Evolutionary conservation across 2,113 vertebrate species (phyloP), one percentile per base, ranked within the genome.

Genomic region (Romanogobio albipinnatus): DNA sequence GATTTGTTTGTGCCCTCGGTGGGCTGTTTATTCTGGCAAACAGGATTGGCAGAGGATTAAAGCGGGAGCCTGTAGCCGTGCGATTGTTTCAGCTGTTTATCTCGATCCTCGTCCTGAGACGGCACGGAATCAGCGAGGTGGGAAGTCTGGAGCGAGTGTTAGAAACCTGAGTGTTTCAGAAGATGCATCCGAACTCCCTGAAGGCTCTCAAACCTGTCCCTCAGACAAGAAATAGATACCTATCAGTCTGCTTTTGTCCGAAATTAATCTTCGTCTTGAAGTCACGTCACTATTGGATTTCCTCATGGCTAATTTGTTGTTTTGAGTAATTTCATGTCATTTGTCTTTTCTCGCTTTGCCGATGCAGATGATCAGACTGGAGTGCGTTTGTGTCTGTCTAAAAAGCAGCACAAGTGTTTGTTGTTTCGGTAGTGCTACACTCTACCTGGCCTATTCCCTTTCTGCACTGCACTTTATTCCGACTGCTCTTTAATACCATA

Each of bases 61-160:
- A 80, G 56, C 51, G 62, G 51, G 64, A 29, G 53, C 74, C 19
- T 7, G 53, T 56, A 56, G 17, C 53, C 53, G 53, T 56, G 17
- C 19, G 17, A 83, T 77, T 56, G 77, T 84, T 86, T 86, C 62
- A 78, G 70, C 76, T 88, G 74, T 64, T 86, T 77, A 70, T 77
- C 83, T 53, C 26, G 22, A 66, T 64, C 45, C 58, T 51, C 74
- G 19, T 51, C 26, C 73, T 51, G 47, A 77, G 74, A 53, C 17
- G 49, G 29, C 51, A 11, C 22, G 53, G 68, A 74, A 58, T 61
- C 36, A 17, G 47, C 9, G 61, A 76, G 61, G 59, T 68, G 43
- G 26, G 62, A 29, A 26, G 59, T 19, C 76, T 71, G 15, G 74
- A 53, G 49, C 14, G 47, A 76, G 49, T 17, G 53, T 79, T 79